Conservation (phyloP, 2,888 invertebrate genomes). For the Hedya salicella region DNA sequence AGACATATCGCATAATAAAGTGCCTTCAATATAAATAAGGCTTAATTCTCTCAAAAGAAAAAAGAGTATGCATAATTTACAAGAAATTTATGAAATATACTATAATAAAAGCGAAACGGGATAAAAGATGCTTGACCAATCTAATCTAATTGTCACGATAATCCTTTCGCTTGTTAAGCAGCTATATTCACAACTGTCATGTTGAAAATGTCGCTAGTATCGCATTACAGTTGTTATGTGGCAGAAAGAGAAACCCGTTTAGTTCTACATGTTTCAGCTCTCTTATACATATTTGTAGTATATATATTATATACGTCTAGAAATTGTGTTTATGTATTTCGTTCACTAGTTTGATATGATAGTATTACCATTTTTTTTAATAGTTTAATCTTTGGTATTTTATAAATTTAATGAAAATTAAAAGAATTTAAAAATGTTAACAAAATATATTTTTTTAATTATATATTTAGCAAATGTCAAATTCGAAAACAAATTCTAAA, state of each 20-base stretch:
- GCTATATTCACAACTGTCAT: neutral
- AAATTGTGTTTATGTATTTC: neutral
- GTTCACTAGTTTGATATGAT: no score
- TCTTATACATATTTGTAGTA: neutral
- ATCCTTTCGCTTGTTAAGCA: neutral
- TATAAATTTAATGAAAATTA: no score
- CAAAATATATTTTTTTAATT: neutral
- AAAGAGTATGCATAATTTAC: slow-evolving; percentile 21
- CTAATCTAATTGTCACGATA: neutral
- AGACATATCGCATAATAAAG: slow-evolving; percentile 28
- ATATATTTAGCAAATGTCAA: neutral
- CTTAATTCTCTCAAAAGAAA: slow-evolving; percentile 11
- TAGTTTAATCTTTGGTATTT: no score
- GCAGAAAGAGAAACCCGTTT: slow-evolving; percentile 15
- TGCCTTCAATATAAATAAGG: neutral
- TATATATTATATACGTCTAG: slow-evolving; percentile 2
- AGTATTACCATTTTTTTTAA: no score
- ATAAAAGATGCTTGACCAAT: slow-evolving; percentile 1
- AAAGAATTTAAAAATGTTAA: no score
- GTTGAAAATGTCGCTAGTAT: slow-evolving; percentile 18
- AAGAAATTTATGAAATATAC: neutral
- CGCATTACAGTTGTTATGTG: neutral
- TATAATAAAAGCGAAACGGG: slow-evolving; percentile 3
- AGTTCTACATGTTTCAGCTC: neutral
- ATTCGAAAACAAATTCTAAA: neutral